Conservation (phyloP, 2,888 invertebrate genomes). For the Graphium colonna region DNA sequence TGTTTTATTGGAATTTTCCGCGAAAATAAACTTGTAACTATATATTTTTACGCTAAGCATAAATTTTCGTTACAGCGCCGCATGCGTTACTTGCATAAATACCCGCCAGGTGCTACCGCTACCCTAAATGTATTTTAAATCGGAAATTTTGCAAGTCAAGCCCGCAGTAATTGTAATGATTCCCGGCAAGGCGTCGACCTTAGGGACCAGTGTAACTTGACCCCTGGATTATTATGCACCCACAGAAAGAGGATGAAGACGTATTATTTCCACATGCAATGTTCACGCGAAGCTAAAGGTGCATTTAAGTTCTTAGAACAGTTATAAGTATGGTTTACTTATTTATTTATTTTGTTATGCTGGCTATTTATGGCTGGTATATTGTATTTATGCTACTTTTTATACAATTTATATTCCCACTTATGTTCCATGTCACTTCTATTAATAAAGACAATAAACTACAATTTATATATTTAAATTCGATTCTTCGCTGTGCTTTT, state of each 20-base stretch:
- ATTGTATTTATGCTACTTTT: too few species aligned
- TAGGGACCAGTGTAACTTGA: conserved; percentile 17
- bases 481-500: too few species aligned
- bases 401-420: too few species aligned
- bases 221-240: conserved; percentile 22
- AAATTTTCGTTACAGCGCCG: background rate
- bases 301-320: background rate
- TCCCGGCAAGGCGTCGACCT: conserved; percentile 1
- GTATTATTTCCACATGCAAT: conserved; percentile 9
- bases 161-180: conserved; percentile 20
- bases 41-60: background rate
- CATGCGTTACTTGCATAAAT: conserved; percentile 3
- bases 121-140: conserved; percentile 23
- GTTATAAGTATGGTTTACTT: too few species aligned
- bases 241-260: conserved; percentile 13
- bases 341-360: too few species aligned
- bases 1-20: background rate
- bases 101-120: conserved; percentile 6
- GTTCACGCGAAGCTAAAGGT: background rate
- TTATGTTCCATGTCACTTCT: too few species aligned
- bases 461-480: too few species aligned
- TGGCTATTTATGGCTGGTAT: too few species aligned
- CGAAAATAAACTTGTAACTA: too few species aligned
- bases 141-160: conserved; percentile 24
- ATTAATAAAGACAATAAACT: too few species aligned